These are phyloP conservation scores for Tetanocera ferruginea DNA, from an alignment of 2,888 invertebrate species.

Conservation along the genomic window DNA sequence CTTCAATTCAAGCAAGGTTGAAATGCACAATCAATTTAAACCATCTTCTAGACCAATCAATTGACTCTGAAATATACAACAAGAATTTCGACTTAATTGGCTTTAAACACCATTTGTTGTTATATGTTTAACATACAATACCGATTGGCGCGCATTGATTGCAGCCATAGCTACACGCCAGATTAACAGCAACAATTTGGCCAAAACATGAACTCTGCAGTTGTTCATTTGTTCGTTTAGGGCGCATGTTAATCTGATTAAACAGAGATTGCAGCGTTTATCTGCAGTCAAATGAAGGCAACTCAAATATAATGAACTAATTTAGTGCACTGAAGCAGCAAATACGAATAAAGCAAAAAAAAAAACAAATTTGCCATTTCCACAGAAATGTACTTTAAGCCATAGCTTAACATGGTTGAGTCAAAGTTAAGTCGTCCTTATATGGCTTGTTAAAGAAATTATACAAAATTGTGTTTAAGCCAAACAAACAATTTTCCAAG, in stretches of 20 bases:
- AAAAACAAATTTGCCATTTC: not conserved
- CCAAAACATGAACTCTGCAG: too few species aligned
- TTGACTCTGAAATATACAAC: not conserved
- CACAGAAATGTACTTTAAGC: too few species aligned
- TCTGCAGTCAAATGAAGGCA: not conserved
- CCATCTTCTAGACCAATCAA: not conserved
- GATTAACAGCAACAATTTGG: not conserved
- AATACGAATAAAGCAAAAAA: slow-evolving; percentile 28
- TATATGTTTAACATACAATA: not conserved
- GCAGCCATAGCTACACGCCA: not conserved
- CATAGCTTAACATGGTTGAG: not conserved
- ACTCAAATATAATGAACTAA: slow-evolving; percentile 24
- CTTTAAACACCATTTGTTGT: slow-evolving; percentile 1
- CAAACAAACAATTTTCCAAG: slow-evolving; percentile 50
- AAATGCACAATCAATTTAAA: not conserved
- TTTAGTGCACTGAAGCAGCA: not conserved
- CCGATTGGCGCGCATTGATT: slow-evolving; percentile 10
- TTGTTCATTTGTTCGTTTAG: not conserved
- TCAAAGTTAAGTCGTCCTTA: not conserved
- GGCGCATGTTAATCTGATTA: slow-evolving; percentile 20
- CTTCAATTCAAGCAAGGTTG: not conserved
- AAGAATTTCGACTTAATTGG: slow-evolving; percentile 27
- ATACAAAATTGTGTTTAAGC: slow-evolving; percentile 27
- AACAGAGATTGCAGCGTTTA: not conserved
- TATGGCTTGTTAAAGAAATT: too few species aligned